phyloP scores from a whole-genome alignment of 1,140 invertebrate species.

The Drosophila ogumai region DNA sequence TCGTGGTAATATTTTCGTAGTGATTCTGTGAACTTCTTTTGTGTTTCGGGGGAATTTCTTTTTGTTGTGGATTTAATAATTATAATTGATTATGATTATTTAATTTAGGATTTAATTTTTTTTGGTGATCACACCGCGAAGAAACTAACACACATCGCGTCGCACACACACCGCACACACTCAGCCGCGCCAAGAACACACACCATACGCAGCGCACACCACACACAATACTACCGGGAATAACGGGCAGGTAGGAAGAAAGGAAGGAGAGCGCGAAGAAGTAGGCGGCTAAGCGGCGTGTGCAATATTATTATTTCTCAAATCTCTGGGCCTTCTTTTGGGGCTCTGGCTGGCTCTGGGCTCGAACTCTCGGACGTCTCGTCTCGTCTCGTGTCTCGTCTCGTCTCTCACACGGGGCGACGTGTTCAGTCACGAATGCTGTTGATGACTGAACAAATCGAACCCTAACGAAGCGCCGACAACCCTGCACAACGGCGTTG shows the following conservation, averaged over 20 bases:
- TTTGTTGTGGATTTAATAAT: neutral
- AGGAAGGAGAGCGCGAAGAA: constrained; percentile 9
- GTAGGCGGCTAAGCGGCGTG: constrained; percentile 13
- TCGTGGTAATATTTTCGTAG: neutral
- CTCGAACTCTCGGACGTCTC: constrained; percentile 45
- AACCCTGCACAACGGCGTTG: constrained; percentile 60
- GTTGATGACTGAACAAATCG: constrained; percentile 84
- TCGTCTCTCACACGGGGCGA: constrained; percentile 66
- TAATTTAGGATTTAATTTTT: neutral
- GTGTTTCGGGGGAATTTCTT: constrained; percentile 4
- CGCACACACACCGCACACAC: constrained; percentile 17
- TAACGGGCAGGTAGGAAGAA: neutral
- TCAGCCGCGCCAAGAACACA: constrained; percentile 18
- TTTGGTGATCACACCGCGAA: constrained; percentile 6
- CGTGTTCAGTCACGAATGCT: constrained; percentile 85
- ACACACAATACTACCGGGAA: constrained; percentile 7
- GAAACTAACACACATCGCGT: constrained; percentile 10
- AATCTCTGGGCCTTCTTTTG: constrained; percentile 11
- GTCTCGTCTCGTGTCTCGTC: constrained; percentile 45
- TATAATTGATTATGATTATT: neutral
- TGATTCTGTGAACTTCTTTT: neutral
- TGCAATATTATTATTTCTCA: constrained; percentile 10
- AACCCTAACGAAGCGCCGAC: constrained; percentile 76
- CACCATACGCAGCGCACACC: constrained; percentile 6
- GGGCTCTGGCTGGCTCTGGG: constrained; percentile 4